Base-by-base conservation (phyloP, 2,888 invertebrate genomes). In the Lasioglossum figueresi region DNA sequence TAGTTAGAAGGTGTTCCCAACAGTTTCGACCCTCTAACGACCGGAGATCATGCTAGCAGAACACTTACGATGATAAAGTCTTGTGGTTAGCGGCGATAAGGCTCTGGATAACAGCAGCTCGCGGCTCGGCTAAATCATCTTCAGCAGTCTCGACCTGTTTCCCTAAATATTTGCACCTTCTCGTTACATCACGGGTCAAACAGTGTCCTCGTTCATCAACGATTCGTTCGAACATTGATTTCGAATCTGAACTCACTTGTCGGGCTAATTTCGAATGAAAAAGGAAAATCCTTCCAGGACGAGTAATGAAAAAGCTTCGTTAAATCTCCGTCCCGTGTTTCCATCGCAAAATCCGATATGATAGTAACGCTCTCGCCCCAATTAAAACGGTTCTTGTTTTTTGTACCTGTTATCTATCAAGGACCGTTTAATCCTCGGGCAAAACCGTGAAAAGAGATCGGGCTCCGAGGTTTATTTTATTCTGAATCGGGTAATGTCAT, bases 21-120 rank as follows among this genome's bases (percentile, higher is more conserved):
- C 23, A 78, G 45, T 78, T 52, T 19, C n/a, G 27, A 48, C 19
- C 19, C 40, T 27, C 4, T 86, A 80, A 82, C 27, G 59, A 6
- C 14, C 40, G 14, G 27, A 34, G 74, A 37, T 82, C 71, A 77
- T 52, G 80, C 81, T 19, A 82, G 59, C 59, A 66, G 52, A 40
- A 59, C 66, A 43, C 6, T 83, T 70, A 45, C 43, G 23, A 19
- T 23, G 45, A 77, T 71, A 71, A 80, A 66, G 45, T 27, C 34
- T 43, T 31, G 27, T 16, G 40, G 73, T 83, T 76, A 81, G n/a
- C 27, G 10, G 23, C 14, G 37, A 71, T 76, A 76, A 52, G 70
- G 19, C 70, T 59, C 74, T 74, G 10, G 27, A 34, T 6, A 12
- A 52, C 40, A 66, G 12, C n/a, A 45, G n/a, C 27, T 45, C 14